phyloP scores from a whole-genome alignment of 2,113 vertebrate species.

The Tylochromis polylepis region DNA sequence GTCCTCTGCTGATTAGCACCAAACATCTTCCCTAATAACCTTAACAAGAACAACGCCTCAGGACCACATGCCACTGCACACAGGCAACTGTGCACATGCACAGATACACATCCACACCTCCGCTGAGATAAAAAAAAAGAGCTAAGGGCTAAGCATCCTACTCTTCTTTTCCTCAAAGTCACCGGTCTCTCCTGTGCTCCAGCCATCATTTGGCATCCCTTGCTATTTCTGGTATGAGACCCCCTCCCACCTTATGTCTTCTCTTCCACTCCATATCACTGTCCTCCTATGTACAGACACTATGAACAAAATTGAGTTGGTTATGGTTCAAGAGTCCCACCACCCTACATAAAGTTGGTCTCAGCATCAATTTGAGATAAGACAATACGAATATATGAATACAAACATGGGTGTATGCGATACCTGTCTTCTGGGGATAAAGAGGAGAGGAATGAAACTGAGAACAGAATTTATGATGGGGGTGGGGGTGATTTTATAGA shows the following conservation, averaged over 20 bases:
- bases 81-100: not conserved
- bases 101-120: constrained; percentile 28
- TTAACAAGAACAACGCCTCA: constrained; percentile 78
- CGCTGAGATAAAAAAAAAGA: constrained; percentile 45
- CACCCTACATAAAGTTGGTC: constrained; percentile 45
- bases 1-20: constrained; percentile 84
- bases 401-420: not conserved
- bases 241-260: not conserved
- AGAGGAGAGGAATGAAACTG: constrained; percentile 21
- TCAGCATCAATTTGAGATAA: constrained; percentile 41
- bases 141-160: constrained; percentile 59
- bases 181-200: constrained; percentile 49
- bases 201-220: constrained; percentile 38
- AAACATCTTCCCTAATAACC: constrained; percentile 86
- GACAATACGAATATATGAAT: constrained; percentile 41
- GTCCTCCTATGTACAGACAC: not conserved
- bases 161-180: constrained; percentile 68
- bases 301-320: constrained; percentile 53
- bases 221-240: constrained; percentile 32
- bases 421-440: constrained; percentile 5
- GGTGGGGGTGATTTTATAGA: not conserved
- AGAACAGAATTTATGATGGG: constrained; percentile 24
- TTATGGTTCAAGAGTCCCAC: constrained; percentile 60
- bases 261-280: not conserved
- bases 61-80: constrained; percentile 57